These are phyloP conservation scores for Volucella inanis DNA, from an alignment of 2,888 invertebrate species.

Conservation along the genomic window DNA sequence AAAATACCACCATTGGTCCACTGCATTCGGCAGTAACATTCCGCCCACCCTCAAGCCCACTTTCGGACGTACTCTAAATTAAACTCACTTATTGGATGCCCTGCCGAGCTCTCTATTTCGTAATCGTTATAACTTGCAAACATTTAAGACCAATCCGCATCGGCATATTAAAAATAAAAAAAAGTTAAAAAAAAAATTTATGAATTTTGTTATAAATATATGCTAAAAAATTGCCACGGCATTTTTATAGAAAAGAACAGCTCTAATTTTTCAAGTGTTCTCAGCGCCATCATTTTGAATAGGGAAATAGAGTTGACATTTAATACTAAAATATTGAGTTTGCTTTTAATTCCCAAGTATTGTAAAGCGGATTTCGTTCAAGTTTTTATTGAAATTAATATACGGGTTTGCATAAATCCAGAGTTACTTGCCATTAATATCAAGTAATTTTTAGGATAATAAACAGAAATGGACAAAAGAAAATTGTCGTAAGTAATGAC, in stretches of 20 bases:
- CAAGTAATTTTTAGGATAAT: constrained; percentile 9
- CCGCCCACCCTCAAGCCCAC: too few relatives aligned
- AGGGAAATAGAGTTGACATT: constrained; percentile 39
- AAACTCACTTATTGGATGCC: too few relatives aligned
- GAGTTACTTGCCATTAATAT: constrained; percentile 3
- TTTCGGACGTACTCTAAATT: too few relatives aligned
- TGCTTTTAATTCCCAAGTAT: constrained; percentile 40
- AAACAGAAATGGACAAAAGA: constrained; percentile 81
- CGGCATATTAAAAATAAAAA: too few relatives aligned
- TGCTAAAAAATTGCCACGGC: too few relatives aligned
- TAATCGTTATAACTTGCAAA: too few relatives aligned
- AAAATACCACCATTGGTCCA: too few relatives aligned
- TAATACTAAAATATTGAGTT: constrained; percentile 65
- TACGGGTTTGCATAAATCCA: constrained; percentile 14
- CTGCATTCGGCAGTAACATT: too few relatives aligned
- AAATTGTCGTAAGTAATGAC: constrained; percentile 83
- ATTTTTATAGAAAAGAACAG: neutral
- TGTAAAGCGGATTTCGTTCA: neutral
- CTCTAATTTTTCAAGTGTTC: neutral
- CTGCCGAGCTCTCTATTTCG: too few relatives aligned
- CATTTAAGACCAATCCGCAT: too few relatives aligned
- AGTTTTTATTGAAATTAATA: neutral
- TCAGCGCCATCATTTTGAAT: constrained; percentile 45
- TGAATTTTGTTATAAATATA: too few relatives aligned
- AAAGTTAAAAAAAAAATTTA: too few relatives aligned